phyloP scores from a whole-genome alignment of 2,113 vertebrate species.

The Merops nubicus region DNA sequence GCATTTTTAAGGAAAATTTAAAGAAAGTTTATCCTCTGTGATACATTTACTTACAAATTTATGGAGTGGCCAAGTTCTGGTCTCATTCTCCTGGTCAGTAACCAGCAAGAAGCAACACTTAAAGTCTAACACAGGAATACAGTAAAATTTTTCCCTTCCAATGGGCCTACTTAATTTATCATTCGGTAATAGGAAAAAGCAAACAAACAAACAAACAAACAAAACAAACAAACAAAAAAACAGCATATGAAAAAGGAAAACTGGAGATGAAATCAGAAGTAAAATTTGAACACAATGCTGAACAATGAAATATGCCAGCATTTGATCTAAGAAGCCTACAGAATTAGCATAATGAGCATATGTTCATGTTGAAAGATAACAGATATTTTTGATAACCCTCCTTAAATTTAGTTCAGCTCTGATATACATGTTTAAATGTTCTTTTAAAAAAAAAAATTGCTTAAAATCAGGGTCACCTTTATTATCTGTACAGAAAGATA shows the following conservation, averaged over 20 bases:
- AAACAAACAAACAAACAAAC: background rate
- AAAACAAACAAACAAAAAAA: background rate
- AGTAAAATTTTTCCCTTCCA: background rate
- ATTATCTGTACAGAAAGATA: background rate
- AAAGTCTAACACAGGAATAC: background rate
- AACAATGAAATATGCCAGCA: background rate
- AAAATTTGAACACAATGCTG: background rate
- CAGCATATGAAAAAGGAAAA: background rate
- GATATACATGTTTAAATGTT: constrained; percentile 36
- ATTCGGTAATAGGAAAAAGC: background rate
- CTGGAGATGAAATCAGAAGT: background rate
- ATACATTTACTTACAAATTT: background rate
- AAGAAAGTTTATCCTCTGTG: background rate
- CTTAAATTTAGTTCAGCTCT: constrained; percentile 6
- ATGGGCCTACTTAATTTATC: background rate
- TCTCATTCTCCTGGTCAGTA: background rate
- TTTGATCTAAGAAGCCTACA: background rate
- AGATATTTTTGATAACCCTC: constrained; percentile 40
- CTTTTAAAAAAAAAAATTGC: no score
- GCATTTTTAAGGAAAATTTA: background rate
- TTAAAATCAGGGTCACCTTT: constrained; percentile 33
- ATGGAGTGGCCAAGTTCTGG: background rate
- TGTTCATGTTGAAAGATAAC: constrained; percentile 34
- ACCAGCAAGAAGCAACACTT: background rate
- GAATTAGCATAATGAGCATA: constrained; percentile 36